Percentiles rank a stretch among this genome's conserved stretches.
Evolutionary conservation across 64 coral and sea anemone genomes (phyloP).

Genomic region (Anthopleura sola): DNA sequence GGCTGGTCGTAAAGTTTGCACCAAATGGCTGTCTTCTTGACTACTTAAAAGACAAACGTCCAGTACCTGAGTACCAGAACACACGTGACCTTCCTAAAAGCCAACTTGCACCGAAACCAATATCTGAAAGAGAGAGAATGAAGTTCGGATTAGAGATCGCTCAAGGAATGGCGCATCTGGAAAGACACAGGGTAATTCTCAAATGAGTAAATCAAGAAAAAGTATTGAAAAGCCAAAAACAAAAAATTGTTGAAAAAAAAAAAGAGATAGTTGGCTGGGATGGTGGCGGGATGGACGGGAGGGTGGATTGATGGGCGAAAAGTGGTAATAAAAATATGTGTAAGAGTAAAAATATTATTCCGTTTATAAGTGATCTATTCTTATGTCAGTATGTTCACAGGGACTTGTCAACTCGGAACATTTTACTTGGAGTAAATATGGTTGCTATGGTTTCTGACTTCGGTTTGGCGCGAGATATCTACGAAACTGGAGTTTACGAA

Average conservation of each 20-base stretch:
- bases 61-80: slow-evolving; percentile 31
- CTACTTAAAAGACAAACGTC: slow-evolving; percentile 45
- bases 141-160: slow-evolving; percentile 70
- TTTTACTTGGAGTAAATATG: slow-evolving; percentile 23
- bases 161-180: slow-evolving; percentile 60
- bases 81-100: neutral
- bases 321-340: too few relatives aligned
- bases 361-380: too few relatives aligned
- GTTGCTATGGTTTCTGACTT: slow-evolving; percentile 60
- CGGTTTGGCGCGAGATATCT: slow-evolving; percentile 47
- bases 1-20: slow-evolving; percentile 72
- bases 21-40: slow-evolving; percentile 58
- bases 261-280: too few relatives aligned
- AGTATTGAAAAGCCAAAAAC: too few relatives aligned
- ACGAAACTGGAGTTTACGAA: slow-evolving; percentile 54
- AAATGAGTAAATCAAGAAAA: too few relatives aligned
- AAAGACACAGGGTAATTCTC: slow-evolving; percentile 31
- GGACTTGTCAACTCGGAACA: slow-evolving; percentile 49
- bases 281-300: too few relatives aligned
- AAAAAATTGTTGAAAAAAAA: too few relatives aligned
- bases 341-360: too few relatives aligned
- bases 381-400: slow-evolving; percentile 29
- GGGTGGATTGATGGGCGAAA: too few relatives aligned
- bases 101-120: neutral
- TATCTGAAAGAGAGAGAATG: slow-evolving; percentile 26